A percentile compares a stretch with the other conserved stretches of the same genome.
Evolutionary conservation across 1,140 invertebrate species (phyloP).

Genomic region (Saccostrea cuccullata): DNA sequence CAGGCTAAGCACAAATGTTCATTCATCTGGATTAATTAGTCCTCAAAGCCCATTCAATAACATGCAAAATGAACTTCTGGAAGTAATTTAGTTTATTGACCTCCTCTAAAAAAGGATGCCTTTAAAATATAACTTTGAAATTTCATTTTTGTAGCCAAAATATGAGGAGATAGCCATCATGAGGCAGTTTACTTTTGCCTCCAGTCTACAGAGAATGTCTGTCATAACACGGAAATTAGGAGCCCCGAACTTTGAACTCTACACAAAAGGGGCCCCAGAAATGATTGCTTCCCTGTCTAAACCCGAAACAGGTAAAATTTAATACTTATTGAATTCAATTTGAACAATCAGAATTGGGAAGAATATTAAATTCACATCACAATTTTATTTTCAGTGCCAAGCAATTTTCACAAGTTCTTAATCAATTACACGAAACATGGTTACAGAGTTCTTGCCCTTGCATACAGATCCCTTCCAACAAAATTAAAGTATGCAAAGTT

Average conservation of each 20-base stretch:
- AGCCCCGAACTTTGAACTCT: slow-evolving; percentile 86
- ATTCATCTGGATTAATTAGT: neutral
- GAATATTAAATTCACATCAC: too few species aligned
- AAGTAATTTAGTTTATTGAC: neutral
- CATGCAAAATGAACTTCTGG: neutral
- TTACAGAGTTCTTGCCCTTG: slow-evolving; percentile 79
- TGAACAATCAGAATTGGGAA: too few species aligned
- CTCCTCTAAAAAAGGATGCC: neutral
- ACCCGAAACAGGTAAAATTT: slow-evolving; percentile 82
- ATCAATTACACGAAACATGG: slow-evolving; percentile 79
- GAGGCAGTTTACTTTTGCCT: slow-evolving; percentile 95
- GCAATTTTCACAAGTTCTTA: slow-evolving; percentile 76
- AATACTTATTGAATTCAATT: neutral
- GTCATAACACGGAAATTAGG: slow-evolving; percentile 88
- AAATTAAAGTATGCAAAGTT: slow-evolving; percentile 77
- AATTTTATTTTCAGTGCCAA: slow-evolving; percentile 74
- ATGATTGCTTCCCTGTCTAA: slow-evolving; percentile 86
- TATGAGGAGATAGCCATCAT: slow-evolving; percentile 86
- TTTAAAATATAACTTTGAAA: neutral
- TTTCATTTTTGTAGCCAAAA: slow-evolving; percentile 16
- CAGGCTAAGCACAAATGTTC: too few species aligned
- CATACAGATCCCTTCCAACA: slow-evolving; percentile 74
- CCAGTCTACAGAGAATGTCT: slow-evolving; percentile 92
- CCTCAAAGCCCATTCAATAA: neutral
- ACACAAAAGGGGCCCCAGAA: slow-evolving; percentile 96